Evolutionary conservation across 2,797 vertebrate species (phyloP), one percentile per base, ranked within the genome.

Genomic region (Muscicapa comitata): DNA sequence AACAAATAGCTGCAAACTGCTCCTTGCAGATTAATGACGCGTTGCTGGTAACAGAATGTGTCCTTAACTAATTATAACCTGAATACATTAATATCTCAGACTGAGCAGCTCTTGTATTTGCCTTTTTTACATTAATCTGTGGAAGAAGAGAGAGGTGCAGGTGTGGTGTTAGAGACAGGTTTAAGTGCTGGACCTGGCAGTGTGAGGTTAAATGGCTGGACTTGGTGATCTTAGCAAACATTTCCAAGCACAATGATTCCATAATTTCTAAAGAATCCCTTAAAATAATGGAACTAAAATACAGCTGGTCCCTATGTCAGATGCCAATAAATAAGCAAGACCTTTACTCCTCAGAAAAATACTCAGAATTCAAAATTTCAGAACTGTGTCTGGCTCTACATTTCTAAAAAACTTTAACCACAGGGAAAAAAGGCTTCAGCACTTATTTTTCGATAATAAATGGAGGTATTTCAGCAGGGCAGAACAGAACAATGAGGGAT

Each of bases 1-100:
- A 89, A 86, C 82, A 90, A 95, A 93, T 65, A 85, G 81, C 35
- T 11, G 2, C 66, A 59, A 92, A 95, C 67, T 80, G 75, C 86
- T 82, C 82, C 19, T 7, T 28, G 51, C 50, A 90, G 37, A 66
- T 95, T 94, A 95, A 90, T 90, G 77, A 94, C 18, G 57, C 47
- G 17, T 31, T 94, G 81, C 92, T 93, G 63, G 79, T 84, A 96
- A 21, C 50, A 94, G 93, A 76, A 89, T 95, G 86, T 91, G 86
- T 92, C 93, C 90, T 89, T 95, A 77, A 95, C 74, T 93, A 95
- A 94, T 92, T 96, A 96, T 94, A 93, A 83, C 89, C 55, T 38
- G 26, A 80, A 91, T 33, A 68, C 28, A 68, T 92, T 87, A 93
- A 85, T 94, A 89, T 48, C 81, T 59, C 70, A 92, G 84, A 54